phyloP scores from a whole-genome alignment of 2,113 vertebrate genomes.

The Quiscalus mexicanus region DNA sequence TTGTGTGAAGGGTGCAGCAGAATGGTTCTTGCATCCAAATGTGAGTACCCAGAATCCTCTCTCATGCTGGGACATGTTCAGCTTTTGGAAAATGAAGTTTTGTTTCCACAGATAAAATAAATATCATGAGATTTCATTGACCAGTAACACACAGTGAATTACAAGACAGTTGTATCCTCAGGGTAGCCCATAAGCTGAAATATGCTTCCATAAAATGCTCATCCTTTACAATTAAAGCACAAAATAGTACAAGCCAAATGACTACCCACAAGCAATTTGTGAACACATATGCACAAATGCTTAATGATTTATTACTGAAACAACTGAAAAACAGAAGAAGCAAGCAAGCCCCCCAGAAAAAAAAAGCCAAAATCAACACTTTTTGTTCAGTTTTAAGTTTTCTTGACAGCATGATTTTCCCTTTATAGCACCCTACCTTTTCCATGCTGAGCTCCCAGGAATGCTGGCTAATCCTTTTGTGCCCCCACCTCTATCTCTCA shows the following conservation, averaged over 20 bases:
- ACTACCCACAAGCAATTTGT: constrained; percentile 30
- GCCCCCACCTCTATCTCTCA: neutral
- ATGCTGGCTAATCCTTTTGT: neutral
- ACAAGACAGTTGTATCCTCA: constrained; percentile 41
- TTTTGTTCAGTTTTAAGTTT: neutral
- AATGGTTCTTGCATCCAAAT: neutral
- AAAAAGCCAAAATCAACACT: neutral
- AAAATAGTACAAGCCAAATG: constrained; percentile 44
- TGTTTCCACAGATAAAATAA: constrained; percentile 5
- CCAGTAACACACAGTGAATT: constrained; percentile 17
- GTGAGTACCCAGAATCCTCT: neutral
- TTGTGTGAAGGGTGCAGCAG: neutral
- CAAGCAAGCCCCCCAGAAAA: neutral
- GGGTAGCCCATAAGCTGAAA: constrained; percentile 43
- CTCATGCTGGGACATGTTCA: neutral
- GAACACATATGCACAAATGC: neutral
- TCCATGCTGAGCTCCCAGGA: neutral
- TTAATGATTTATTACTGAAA: constrained; percentile 4
- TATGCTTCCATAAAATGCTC: constrained; percentile 30
- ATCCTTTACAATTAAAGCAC: constrained; percentile 60
- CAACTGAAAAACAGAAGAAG: neutral
- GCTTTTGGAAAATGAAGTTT: neutral
- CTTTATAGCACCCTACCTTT: neutral
- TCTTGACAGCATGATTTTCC: neutral
- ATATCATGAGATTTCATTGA: constrained; percentile 20